phyloP scores from a whole-genome alignment of 2,113 vertebrate genomes.

The Chelonoidis abingdonii region DNA sequence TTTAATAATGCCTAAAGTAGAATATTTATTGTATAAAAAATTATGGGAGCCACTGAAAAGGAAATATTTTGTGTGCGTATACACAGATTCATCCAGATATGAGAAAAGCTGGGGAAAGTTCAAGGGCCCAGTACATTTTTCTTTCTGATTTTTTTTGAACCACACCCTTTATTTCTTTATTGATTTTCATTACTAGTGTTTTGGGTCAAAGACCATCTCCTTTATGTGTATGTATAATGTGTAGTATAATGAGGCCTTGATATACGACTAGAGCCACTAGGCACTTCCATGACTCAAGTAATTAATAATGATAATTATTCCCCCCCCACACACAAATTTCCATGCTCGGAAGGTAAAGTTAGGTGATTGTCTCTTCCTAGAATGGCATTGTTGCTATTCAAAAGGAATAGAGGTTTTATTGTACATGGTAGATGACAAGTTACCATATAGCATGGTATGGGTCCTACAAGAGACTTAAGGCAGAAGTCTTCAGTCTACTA shows the following conservation, averaged over 20 bases:
- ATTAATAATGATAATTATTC: not conserved
- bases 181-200: not conserved
- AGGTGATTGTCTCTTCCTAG: not conserved
- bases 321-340: no score
- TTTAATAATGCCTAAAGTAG: slow-evolving; percentile 52
- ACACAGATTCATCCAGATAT: not conserved
- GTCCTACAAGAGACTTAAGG: not conserved
- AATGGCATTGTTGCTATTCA: not conserved
- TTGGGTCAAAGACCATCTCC: not conserved
- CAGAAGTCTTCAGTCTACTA: not conserved
- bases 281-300: accelerated
- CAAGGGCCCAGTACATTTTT: not conserved
- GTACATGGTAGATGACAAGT: not conserved
- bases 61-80: not conserved
- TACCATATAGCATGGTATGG: not conserved
- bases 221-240: not conserved
- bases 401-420: not conserved
- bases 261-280: not conserved
- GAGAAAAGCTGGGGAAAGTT: slow-evolving; percentile 15
- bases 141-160: not conserved
- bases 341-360: not conserved
- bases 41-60: slow-evolving; percentile 15
- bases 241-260: not conserved
- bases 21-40: slow-evolving; percentile 45
- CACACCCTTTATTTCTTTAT: not conserved